These are phyloP conservation scores for Penaeus japonicus DNA, from an alignment of 1,140 invertebrate genomes.

Conservation along the genomic window DNA sequence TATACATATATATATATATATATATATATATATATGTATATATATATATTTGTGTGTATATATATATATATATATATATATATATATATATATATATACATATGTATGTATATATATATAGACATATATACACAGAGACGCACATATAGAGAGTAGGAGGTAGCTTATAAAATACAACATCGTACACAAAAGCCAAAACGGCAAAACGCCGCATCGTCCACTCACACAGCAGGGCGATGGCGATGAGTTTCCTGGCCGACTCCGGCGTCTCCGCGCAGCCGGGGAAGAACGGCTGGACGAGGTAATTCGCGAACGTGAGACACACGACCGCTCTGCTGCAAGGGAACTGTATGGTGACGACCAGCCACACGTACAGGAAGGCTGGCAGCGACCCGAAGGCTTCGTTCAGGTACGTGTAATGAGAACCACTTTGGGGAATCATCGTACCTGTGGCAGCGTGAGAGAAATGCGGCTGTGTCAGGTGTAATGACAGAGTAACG, in stretches of 20 bases:
- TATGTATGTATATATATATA: no score
- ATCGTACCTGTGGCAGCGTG: slow-evolving; percentile 63
- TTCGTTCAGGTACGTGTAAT: slow-evolving; percentile 90
- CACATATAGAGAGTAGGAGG: no score
- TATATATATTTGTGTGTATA: no score
- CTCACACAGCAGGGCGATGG: slow-evolving; percentile 79
- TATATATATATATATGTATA: no score
- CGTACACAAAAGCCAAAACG: no score
- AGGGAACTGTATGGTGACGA: slow-evolving; percentile 71
- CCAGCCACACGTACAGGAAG: slow-evolving; percentile 91
- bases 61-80: no score
- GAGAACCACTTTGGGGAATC: slow-evolving; percentile 86
- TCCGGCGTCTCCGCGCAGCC: slow-evolving; percentile 74
- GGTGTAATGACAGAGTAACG: neutral
- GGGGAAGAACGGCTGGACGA: slow-evolving; percentile 83
- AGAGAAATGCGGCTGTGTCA: neutral
- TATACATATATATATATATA: no score
- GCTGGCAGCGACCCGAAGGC: slow-evolving; percentile 91
- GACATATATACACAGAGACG: no score
- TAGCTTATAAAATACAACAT: no score
- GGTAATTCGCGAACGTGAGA: slow-evolving; percentile 88
- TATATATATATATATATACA: no score
- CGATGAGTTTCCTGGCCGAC: slow-evolving; percentile 72
- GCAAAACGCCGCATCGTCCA: slow-evolving; percentile 49
- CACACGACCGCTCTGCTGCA: slow-evolving; percentile 90